Evolutionary conservation across 2,888 invertebrate genomes (phyloP), one percentile per base, ranked within the genome.

Genomic region (Oligia strigilis): DNA sequence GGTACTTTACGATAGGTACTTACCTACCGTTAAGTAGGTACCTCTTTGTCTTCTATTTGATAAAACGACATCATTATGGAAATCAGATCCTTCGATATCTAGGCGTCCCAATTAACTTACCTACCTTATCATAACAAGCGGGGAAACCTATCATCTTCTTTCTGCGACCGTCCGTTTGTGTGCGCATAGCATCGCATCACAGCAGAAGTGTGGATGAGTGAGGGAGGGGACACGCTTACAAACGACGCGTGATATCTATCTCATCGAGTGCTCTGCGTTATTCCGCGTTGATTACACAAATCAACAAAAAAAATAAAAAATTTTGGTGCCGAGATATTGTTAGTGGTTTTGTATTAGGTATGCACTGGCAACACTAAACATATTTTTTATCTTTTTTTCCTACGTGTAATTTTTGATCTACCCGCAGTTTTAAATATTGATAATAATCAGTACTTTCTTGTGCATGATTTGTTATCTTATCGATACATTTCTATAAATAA

Each of bases 251-350:
- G 40, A 40, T 40, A 40, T 40, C 4, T 65, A 36, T 52, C 43
- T 60, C 76, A 76, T 36, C 40, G 13, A 82, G 40, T 72, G 8
- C 19, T n/a, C 19, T 62, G 72, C 46, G 55, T 72, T 77, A 81
- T 49, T 67, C 23, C 29, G 23, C 19, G 65, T 78, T 46, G 78
- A 62, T 36, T 40, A n/a, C n/a, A n/a, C n/a, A n/a, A n/a, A n/a
- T n/a, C n/a, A n/a, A n/a, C n/a, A n/a, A n/a, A n/a, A n/a, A n/a
- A n/a, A n/a, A n/a, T n/a, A n/a, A n/a, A n/a, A n/a, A n/a, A n/a
- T n/a, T n/a, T n/a, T n/a, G n/a, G n/a, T n/a, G n/a, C n/a, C n/a
- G n/a, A n/a, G n/a, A n/a, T n/a, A n/a, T n/a, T n/a, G n/a, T n/a
- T n/a, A n/a, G n/a, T n/a, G n/a, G n/a, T n/a, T n/a, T n/a, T n/a